phyloP scores from a whole-genome alignment of 2,888 invertebrate species.

The Yponomeuta plumbellus region DNA sequence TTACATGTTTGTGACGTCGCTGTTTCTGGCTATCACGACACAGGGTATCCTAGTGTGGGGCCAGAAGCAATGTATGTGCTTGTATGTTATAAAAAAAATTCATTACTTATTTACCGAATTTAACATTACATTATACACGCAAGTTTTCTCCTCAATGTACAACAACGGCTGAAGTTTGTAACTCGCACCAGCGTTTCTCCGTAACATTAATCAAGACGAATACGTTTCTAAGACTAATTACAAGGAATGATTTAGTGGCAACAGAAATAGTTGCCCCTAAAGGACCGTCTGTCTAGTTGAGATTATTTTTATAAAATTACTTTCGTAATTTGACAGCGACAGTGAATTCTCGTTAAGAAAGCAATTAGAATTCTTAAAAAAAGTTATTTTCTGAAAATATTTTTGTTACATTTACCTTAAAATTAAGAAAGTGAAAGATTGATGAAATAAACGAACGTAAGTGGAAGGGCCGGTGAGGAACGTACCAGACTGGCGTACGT shows the following conservation, averaged over 20 bases:
- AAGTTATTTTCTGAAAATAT: neutral
- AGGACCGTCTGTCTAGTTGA: neutral
- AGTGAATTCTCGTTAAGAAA: neutral
- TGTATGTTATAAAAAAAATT: no score
- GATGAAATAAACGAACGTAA: no score
- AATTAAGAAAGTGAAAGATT: no score
- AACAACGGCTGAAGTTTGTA: neutral
- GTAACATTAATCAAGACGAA: conserved; percentile 20
- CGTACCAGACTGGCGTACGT: no score
- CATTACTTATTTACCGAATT: no score
- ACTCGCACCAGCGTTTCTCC: conserved; percentile 9
- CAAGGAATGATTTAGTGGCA: conserved; percentile 20
- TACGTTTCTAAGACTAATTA: conserved; percentile 20
- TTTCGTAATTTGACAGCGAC: neutral
- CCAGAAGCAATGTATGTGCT: no score
- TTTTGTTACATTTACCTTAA: neutral
- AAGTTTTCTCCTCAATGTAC: no score
- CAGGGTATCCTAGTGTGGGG: no score
- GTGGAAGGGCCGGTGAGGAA: no score
- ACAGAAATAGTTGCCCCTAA: conserved; percentile 15
- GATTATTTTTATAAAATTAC: conserved; percentile 11
- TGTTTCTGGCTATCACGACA: no score
- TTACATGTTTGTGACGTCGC: no score
- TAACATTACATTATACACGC: no score
- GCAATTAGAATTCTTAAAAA: neutral